Percentiles rank a stretch among this genome's conserved stretches.
phyloP scores from a whole-genome alignment of 2,113 vertebrate species.

The Dasyprocta punctata region DNA sequence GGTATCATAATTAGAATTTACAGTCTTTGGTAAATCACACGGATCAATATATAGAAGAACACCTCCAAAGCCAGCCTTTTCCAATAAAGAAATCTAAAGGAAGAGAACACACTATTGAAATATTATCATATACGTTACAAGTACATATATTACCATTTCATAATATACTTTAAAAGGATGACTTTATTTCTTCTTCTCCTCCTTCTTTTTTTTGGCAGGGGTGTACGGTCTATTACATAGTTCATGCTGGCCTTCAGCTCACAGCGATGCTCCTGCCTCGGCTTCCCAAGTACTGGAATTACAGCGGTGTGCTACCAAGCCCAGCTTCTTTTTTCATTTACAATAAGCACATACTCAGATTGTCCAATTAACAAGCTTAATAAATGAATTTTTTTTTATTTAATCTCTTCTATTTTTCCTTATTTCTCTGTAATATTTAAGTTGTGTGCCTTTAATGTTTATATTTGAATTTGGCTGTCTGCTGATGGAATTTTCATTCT shows the following conservation, averaged over 20 bases:
- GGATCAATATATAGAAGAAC: slow-evolving; percentile 94
- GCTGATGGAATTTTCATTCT: not conserved
- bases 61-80: slow-evolving; percentile 92
- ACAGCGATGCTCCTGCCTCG: not conserved
- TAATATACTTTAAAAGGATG: not conserved
- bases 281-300: not conserved
- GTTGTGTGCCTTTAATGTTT: not conserved
- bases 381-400: not conserved
- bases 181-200: not conserved
- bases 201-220: not conserved
- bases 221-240: not conserved
- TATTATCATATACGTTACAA: not conserved
- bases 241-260: not conserved
- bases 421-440: not conserved
- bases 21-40: slow-evolving; percentile 89
- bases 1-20: slow-evolving; percentile 83
- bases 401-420: not conserved
- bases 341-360: not conserved
- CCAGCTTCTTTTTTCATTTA: not conserved
- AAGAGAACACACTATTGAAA: not conserved
- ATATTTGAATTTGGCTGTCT: not conserved
- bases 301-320: not conserved
- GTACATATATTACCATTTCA: not conserved
- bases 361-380: not conserved
- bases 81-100: slow-evolving; percentile 91